Base-by-base conservation (phyloP, 92 coral and sea anemone species). In the Ricordea florida region DNA sequence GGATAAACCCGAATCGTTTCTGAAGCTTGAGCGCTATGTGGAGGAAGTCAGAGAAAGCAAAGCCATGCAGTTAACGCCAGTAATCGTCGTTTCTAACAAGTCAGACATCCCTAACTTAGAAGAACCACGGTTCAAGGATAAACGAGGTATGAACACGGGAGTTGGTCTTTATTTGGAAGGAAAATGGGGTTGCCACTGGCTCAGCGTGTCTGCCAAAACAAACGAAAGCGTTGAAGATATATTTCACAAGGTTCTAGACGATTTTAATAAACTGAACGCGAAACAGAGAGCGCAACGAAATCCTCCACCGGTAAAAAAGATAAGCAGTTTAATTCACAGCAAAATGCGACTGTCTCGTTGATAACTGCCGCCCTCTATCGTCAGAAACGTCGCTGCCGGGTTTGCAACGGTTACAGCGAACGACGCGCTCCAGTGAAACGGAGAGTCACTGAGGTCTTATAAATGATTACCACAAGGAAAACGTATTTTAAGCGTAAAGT, bases 21-120 rank as follows among this genome's bases (percentile, higher is more conserved):
- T 37, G 32, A 82, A 85, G 70, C 57, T 94, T 1, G 87, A 67
- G 16, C 82, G 97, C 31, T 93, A 94, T 67, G 61, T 92, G 33
- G 67, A 74, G 6, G 98, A 94, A 64, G 85, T 94, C 18, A 65
- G 78, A 5, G 85, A 85, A 47, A 28, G 52, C 32, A 81, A 78
- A 10, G 31, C 30, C 9, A 68, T 74, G 24, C 22, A 72, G 21
- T 62, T 46, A 2, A 57, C 35, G 17, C 97, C 93, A 8, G 76
- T 94, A n/a, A 49, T 85, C 4, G 85, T 94, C 7, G 94, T 94
- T n/a, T 94, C 94, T 35, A 94, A 94, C 63, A 88, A 86, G 30
- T 48, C 73, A 16, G 90, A 64, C 66, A 74, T 61, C 45, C 74
- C 69, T 9, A 55, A 67, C 15, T 29, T 76, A 14, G 47, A 49